Conservation (phyloP, 2,797 vertebrate genomes). For the Anguilla megastoma region DNA sequence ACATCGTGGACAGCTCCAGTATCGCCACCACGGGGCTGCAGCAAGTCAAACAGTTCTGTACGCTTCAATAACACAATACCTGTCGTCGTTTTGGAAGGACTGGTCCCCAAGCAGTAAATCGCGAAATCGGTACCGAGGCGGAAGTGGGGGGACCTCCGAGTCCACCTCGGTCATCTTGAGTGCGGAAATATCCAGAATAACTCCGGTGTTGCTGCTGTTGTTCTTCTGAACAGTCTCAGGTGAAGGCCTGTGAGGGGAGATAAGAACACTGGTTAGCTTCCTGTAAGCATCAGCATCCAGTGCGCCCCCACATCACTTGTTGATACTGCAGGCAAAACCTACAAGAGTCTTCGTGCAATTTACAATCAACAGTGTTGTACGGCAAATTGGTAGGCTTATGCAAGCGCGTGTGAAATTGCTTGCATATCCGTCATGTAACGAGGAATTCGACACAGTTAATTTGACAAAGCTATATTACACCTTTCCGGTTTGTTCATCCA, state of each 20-base stretch:
- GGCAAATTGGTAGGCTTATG: not conserved
- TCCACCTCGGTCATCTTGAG: constrained; percentile 77
- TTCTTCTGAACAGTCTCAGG: constrained; percentile 47
- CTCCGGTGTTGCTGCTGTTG: constrained; percentile 66
- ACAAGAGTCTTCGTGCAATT: not conserved
- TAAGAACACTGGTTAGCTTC: not conserved
- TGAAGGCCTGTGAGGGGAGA: constrained; percentile 34
- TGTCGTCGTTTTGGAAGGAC: constrained; percentile 86
- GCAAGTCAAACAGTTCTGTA: not conserved
- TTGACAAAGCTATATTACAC: not conserved
- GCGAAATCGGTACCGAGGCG: constrained; percentile 86
- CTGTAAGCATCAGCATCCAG: not conserved
- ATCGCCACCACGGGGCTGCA: not conserved
- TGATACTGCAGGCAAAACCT: not conserved
- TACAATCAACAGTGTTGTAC: not conserved
- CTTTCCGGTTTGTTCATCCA: not conserved
- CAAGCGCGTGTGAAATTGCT: not conserved
- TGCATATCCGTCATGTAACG: not conserved
- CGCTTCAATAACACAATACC: constrained; percentile 65
- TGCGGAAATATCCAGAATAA: constrained; percentile 74
- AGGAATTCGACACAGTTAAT: not conserved
- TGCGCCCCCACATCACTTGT: not conserved
- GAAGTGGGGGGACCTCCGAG: constrained; percentile 84
- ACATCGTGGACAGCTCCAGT: constrained; percentile 7
- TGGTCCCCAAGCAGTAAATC: constrained; percentile 92